Evolutionary conservation across 2,797 vertebrate species (phyloP), one percentile per base, ranked within the genome.

Genomic region (Scleropages formosus): DNA sequence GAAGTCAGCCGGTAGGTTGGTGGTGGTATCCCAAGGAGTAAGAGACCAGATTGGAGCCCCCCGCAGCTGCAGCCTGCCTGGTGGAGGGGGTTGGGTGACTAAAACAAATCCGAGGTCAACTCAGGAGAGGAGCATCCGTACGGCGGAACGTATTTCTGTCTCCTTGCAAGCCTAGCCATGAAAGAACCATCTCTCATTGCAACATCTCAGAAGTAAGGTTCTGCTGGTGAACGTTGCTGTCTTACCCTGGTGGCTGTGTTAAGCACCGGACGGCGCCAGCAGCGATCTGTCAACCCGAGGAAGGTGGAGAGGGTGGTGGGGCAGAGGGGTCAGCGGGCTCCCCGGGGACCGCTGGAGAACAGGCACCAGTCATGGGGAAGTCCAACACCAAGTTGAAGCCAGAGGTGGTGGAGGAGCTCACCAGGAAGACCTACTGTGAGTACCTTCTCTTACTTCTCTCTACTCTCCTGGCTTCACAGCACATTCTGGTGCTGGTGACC

Each of bases 321-420:
- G 31, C 31, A 6, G 31, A 39, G 31, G 31, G 31, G 31, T 39
- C 31, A 39, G 6, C 31, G 39, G 31, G 31, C 31, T 39, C 31
- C 31, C 31, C 31, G 39, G 6, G 31, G 31, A 39, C 31, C 6
- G 39, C 31, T 39, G 31, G 31, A 39, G 31, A 39, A 39, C 31
- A 39, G 31, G 31, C 6, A 2, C 2, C 39, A 39, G 93, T 87
- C 89, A 98, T 98, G 96, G 96, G 96, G 66, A 98, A 97, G 88
- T 98, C 96, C 78, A 98, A 96, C 94, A 98, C 96, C 93, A 98
- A 98, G 90, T 91, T 98, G 85, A 98, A 98, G 85, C 96, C 94
- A 65, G 97, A 98, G 89, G 95, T 97, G 83, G 95, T 98, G 88
- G 96, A 98, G 87, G 96, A 98, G 78, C 86, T 98, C 88, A 98